phyloP scores from a whole-genome alignment of 2,113 vertebrate species.

The Syngnathus scovelli region DNA sequence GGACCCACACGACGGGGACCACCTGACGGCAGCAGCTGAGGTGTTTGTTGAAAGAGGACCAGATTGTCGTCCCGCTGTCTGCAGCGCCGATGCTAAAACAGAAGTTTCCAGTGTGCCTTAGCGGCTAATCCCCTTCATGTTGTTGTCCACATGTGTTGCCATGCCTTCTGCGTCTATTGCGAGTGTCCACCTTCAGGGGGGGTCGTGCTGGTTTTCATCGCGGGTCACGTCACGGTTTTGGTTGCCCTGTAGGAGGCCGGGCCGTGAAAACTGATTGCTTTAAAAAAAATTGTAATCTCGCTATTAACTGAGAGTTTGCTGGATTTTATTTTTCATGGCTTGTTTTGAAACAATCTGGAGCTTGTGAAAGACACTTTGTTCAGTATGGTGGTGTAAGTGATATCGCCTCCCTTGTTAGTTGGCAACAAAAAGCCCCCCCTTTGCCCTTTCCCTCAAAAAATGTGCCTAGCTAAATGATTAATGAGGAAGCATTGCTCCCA shows the following conservation, averaged over 20 bases:
- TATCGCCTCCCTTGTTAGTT: slow-evolving; percentile 25
- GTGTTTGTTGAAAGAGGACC: slow-evolving; percentile 64
- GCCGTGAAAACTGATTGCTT: neutral
- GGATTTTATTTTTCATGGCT: neutral
- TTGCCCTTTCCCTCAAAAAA: slow-evolving; percentile 2
- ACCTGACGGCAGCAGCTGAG: slow-evolving; percentile 37
- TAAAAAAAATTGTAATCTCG: too few species aligned
- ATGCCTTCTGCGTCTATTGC: slow-evolving; percentile 14
- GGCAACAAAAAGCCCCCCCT: too few species aligned
- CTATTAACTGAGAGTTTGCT: neutral
- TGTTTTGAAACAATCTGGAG: neutral
- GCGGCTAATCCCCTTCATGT: slow-evolving; percentile 12
- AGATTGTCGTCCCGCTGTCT: slow-evolving; percentile 39
- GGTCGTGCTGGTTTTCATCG: neutral
- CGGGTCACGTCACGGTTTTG: neutral
- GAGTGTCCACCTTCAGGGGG: slow-evolving; percentile 39
- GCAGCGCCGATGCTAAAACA: slow-evolving; percentile 59
- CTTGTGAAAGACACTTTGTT: slow-evolving; percentile 33
- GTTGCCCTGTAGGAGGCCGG: neutral
- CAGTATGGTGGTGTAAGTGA: slow-evolving; percentile 32
- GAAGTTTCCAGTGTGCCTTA: slow-evolving; percentile 37
- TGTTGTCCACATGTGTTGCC: slow-evolving; percentile 35
- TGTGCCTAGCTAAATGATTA: slow-evolving; percentile 40
- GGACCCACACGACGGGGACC: too few species aligned
- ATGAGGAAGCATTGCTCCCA: slow-evolving; percentile 36